phyloP scores from a whole-genome alignment of 2,797 vertebrate genomes.

The Naso thynnoides region DNA sequence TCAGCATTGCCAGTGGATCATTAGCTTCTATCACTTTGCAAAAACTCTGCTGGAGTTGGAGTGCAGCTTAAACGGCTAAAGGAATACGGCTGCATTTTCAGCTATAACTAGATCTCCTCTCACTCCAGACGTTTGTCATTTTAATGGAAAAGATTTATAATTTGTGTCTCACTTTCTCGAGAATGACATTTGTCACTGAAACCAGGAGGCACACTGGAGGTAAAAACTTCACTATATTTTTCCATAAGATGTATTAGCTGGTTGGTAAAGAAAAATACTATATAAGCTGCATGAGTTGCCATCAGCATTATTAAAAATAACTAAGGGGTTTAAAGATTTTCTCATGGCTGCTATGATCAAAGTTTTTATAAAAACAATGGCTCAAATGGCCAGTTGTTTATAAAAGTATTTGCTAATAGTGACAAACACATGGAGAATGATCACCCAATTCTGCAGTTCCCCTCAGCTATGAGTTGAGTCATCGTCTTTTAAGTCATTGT shows the following conservation, averaged over 20 bases:
- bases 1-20: constrained; percentile 67
- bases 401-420: background rate
- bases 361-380: background rate
- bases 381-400: background rate
- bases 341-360: background rate
- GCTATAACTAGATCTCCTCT: constrained; percentile 37
- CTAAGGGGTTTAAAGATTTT: background rate
- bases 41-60: constrained; percentile 65
- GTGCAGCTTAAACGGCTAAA: constrained; percentile 54
- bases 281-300: background rate
- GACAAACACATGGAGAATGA: background rate
- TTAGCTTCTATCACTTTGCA: constrained; percentile 66
- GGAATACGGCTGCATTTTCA: constrained; percentile 43
- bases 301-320: background rate
- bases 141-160: constrained; percentile 31
- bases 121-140: constrained; percentile 45
- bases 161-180: constrained; percentile 40
- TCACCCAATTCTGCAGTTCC: background rate
- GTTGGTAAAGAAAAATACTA: constrained; percentile 24
- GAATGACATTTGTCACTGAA: constrained; percentile 27
- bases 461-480: background rate
- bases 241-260: constrained; percentile 17
- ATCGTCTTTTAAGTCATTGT: background rate
- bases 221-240: constrained; percentile 22
- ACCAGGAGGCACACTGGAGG: constrained; percentile 6